These are phyloP conservation scores for Chloroceryle amazona DNA, from an alignment of 2,797 vertebrate species.

Conservation along the genomic window DNA sequence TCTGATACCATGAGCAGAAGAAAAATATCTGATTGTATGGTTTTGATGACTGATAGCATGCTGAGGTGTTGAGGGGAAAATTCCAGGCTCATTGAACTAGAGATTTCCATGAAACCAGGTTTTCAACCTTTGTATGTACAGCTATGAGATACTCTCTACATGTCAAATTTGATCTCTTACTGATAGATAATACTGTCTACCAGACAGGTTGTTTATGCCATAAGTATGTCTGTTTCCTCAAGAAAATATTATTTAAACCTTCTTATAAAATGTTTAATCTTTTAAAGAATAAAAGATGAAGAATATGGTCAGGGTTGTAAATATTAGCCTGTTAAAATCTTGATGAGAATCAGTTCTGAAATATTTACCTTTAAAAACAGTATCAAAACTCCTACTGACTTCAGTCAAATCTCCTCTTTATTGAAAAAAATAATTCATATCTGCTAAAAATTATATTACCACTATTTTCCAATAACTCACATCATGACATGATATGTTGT, in stretches of 20 bases:
- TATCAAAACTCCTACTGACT: not conserved
- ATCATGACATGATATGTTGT: not conserved
- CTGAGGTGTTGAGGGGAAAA: not conserved
- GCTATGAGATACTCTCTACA: not conserved
- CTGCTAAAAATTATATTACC: not conserved
- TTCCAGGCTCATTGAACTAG: not conserved
- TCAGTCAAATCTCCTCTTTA: not conserved
- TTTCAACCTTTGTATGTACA: not conserved
- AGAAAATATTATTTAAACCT: not conserved
- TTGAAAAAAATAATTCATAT: not conserved
- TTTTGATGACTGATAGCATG: not conserved
- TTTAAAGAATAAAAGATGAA: not conserved
- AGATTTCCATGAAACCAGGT: not conserved
- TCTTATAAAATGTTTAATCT: not conserved
- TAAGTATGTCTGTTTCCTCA: not conserved
- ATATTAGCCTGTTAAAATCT: not conserved
- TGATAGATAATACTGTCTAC: not conserved
- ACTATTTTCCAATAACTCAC: not conserved
- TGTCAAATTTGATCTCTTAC: not conserved
- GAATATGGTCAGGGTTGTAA: not conserved
- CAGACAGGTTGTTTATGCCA: not conserved
- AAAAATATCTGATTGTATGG: not conserved
- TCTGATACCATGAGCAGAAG: rapidly evolving
- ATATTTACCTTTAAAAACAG: not conserved
- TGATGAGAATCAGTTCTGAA: not conserved